Conservation (phyloP, 1,140 invertebrate species). For the Cherax quadricarinatus region DNA sequence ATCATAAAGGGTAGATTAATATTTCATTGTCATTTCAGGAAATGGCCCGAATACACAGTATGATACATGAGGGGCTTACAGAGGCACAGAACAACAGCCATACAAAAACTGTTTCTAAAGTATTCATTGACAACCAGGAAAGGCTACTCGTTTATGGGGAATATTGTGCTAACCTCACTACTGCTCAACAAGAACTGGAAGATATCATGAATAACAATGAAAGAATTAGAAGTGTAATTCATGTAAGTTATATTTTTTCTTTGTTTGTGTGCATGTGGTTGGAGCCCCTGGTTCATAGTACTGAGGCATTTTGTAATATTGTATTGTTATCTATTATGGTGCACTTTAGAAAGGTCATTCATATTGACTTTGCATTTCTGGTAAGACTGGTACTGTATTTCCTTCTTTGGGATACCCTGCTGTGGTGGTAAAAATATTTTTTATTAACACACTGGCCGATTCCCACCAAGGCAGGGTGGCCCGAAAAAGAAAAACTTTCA, state of each 20-base stretch:
- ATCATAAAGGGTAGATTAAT: neutral
- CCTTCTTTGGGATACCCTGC: too few species aligned
- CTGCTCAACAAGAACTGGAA: constrained; percentile 86
- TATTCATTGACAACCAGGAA: constrained; percentile 93
- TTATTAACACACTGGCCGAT: too few species aligned
- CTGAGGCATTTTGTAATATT: too few species aligned
- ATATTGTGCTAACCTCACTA: constrained; percentile 94
- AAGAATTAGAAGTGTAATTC: constrained; percentile 80
- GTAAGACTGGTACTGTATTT: too few species aligned
- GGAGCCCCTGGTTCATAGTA: too few species aligned
- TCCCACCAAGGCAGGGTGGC: too few species aligned
- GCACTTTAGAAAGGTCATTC: too few species aligned
- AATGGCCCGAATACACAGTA: constrained; percentile 89
- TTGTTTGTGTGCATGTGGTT: too few species aligned
- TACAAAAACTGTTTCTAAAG: constrained; percentile 75
- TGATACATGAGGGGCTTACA: constrained; percentile 87
- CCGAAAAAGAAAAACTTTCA: too few species aligned
- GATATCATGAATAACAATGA: constrained; percentile 84
- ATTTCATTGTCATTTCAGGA: constrained; percentile 80
- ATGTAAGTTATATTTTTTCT: constrained; percentile 75
- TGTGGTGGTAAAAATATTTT: too few species aligned
- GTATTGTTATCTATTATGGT: too few species aligned
- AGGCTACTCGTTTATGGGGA: constrained; percentile 95
- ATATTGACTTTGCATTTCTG: too few species aligned
- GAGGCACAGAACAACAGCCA: constrained; percentile 79